These are phyloP conservation scores for Allygus modestus DNA, from an alignment of 2,888 invertebrate genomes.

Conservation along the genomic window DNA sequence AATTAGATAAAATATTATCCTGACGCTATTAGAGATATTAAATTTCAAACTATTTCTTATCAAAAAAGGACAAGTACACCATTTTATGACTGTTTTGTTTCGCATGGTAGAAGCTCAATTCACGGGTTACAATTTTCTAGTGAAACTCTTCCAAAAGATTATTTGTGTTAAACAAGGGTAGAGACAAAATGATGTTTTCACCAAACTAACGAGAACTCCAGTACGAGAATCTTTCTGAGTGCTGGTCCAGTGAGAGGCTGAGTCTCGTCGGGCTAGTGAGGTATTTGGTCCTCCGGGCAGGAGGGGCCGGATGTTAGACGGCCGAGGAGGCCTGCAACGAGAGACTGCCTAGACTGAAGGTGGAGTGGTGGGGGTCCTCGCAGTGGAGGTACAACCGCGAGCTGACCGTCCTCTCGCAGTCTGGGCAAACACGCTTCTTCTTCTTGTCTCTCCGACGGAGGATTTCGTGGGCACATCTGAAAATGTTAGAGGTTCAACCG, in stretches of 20 bases:
- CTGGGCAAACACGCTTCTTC: conserved; percentile 82
- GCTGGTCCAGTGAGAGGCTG: conserved; percentile 26
- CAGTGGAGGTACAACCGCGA: conserved; percentile 81
- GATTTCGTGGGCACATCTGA: conserved; percentile 83
- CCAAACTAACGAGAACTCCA: conserved; percentile 1
- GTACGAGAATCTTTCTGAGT: conserved; percentile 8
- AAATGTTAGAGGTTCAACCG: too few species aligned
- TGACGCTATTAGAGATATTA: too few species aligned
- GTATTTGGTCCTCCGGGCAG: too few species aligned
- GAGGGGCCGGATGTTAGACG: conserved; percentile 63
- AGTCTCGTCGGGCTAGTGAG: neutral
- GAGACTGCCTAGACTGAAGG: conserved; percentile 74
- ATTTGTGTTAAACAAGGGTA: too few species aligned
- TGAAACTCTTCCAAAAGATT: too few species aligned
- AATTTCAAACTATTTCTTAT: too few species aligned
- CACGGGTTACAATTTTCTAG: too few species aligned
- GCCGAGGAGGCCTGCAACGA: conserved; percentile 73
- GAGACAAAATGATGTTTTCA: too few species aligned
- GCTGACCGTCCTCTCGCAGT: conserved; percentile 83
- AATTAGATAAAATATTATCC: too few species aligned
- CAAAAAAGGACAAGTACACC: too few species aligned
- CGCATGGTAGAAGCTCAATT: too few species aligned
- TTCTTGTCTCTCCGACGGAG: conserved; percentile 81
- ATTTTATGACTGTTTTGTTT: too few species aligned
- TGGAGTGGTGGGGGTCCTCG: conserved; percentile 75